phyloP scores from a whole-genome alignment of 2,888 invertebrate genomes.

The Troilus luridus region DNA sequence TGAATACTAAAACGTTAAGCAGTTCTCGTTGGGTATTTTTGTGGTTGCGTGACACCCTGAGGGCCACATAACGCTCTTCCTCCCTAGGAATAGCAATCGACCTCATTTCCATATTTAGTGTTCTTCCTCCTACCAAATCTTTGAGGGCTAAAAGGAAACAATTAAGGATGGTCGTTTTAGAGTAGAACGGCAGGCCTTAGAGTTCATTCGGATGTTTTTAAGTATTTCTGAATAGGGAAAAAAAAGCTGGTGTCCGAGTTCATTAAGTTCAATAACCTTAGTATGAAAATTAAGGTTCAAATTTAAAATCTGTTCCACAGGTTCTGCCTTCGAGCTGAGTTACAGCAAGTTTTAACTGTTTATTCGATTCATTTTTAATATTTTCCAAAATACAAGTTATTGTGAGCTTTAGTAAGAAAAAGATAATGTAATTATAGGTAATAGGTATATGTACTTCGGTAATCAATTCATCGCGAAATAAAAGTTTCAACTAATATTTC shows the following conservation, averaged over 20 bases:
- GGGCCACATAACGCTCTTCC: background rate
- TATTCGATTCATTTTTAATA: too few relatives aligned
- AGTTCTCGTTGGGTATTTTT: constrained; percentile 27
- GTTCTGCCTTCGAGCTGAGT: too few relatives aligned
- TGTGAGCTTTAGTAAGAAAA: too few relatives aligned
- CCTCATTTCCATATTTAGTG: constrained; percentile 13
- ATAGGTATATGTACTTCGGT: too few relatives aligned
- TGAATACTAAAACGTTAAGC: constrained; percentile 27
- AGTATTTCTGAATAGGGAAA: background rate
- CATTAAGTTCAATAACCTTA: too few relatives aligned
- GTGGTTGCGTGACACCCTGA: background rate
- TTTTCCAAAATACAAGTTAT: too few relatives aligned
- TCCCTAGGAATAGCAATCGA: constrained; percentile 1
- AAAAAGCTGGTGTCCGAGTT: background rate
- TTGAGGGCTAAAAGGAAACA: constrained; percentile 11
- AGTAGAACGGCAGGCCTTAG: background rate
- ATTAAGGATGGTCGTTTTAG: background rate
- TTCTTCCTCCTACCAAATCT: background rate
- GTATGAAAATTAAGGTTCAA: background rate
- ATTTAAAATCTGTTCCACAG: too few relatives aligned
- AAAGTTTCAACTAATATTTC: too few relatives aligned
- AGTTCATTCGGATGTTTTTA: background rate
- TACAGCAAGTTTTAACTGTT: too few relatives aligned
- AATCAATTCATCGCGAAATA: too few relatives aligned
- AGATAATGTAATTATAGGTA: too few relatives aligned